phyloP scores from a whole-genome alignment of 1,140 invertebrate species.

The Drosophila yakuba region DNA sequence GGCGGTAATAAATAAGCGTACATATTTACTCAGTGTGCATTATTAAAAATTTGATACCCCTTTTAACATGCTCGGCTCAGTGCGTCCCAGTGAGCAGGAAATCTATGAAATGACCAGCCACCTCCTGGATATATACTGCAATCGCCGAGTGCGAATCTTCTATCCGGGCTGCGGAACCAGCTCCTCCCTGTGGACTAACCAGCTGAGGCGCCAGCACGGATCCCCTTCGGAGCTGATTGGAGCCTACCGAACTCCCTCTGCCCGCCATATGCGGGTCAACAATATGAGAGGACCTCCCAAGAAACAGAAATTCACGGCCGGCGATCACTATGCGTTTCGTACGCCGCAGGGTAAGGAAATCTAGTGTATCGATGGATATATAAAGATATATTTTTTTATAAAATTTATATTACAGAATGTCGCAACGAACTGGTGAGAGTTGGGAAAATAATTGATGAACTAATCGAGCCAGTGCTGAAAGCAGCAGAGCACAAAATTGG shows the following conservation, averaged over 20 bases:
- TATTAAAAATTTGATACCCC: conserved; percentile 74
- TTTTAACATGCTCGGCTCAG: conserved; percentile 25
- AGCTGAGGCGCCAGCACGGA: conserved; percentile 60
- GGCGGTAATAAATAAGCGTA: conserved; percentile 80
- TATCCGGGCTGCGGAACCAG: conserved; percentile 66
- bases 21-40: conserved; percentile 68
- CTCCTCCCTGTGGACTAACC: conserved; percentile 68
- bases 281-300: conserved; percentile 30
- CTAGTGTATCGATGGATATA: neutral
- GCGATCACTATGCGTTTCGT: conserved; percentile 75
- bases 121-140: conserved; percentile 69
- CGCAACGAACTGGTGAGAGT: conserved; percentile 74
- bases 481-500: conserved; percentile 42
- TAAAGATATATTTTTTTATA: neutral
- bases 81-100: conserved; percentile 64
- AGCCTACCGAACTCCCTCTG: conserved; percentile 56
- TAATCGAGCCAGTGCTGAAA: conserved; percentile 64
- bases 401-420: conserved; percentile 53
- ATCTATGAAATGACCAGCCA: conserved; percentile 71
- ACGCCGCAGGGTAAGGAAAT: conserved; percentile 64
- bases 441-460: conserved; percentile 74
- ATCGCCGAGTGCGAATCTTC: conserved; percentile 72
- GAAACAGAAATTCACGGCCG: conserved; percentile 53
- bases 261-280: conserved; percentile 56
- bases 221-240: conserved; percentile 70